Conservation (phyloP, 2,797 vertebrate species). For the Amniataba percoides region DNA sequence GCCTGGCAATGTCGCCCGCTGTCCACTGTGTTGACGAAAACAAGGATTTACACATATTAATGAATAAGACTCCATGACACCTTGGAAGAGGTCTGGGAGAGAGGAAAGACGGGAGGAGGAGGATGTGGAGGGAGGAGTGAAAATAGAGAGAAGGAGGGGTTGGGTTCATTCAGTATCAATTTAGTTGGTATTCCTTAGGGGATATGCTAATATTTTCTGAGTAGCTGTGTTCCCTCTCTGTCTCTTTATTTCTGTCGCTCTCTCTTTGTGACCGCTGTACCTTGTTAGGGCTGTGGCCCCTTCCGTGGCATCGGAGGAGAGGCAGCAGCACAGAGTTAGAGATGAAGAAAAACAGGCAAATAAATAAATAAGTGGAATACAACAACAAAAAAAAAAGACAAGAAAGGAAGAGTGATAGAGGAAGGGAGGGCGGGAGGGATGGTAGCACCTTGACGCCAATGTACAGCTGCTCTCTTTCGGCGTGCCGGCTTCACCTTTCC, state of each 20-base stretch:
- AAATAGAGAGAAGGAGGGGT: constrained; percentile 59
- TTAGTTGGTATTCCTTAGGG: constrained; percentile 93
- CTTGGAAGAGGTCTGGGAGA: constrained; percentile 83
- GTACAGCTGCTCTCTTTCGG: constrained; percentile 95
- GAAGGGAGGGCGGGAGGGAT: constrained; percentile 84
- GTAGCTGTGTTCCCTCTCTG: constrained; percentile 87
- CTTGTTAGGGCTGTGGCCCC: constrained; percentile 97
- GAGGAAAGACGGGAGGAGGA: constrained; percentile 38
- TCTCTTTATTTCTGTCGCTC: constrained; percentile 71
- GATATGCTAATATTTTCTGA: constrained; percentile 89
- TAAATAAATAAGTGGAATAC: constrained; percentile 81
- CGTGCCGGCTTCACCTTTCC: constrained; percentile 91
- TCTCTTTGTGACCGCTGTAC: constrained; percentile 89
- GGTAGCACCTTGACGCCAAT: constrained; percentile 94
- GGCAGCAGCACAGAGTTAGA: constrained; percentile 62
- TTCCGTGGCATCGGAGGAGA: constrained; percentile 79
- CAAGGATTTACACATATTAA: constrained; percentile 93
- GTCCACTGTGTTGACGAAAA: constrained; percentile 76
- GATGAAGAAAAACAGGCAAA: constrained; percentile 71
- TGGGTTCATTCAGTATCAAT: constrained; percentile 87
- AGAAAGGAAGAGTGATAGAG: constrained; percentile 72
- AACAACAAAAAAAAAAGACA: constrained; percentile 80
- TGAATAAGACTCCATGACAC: constrained; percentile 91
- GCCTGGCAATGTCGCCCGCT: constrained; percentile 67
- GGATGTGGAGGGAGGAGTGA: constrained; percentile 20